Evolutionary conservation across 2,888 invertebrate genomes (phyloP).

Genomic region (Conops quadrifasciatus): DNA sequence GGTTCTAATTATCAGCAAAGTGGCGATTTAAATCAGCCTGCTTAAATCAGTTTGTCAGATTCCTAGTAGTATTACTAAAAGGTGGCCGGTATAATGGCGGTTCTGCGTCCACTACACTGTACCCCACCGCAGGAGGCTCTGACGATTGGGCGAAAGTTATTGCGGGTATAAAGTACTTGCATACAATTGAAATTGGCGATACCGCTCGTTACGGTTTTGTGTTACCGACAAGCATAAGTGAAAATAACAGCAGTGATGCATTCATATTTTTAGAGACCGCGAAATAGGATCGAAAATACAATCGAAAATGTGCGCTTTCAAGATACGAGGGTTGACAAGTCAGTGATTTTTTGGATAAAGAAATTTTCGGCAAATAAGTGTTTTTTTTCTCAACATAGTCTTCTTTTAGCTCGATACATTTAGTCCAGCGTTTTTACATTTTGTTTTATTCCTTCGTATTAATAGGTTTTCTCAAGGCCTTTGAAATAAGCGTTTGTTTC

Average conservation of each 20-base stretch:
- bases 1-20: slow-evolving; percentile 81
- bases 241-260: slow-evolving; percentile 79
- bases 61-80: slow-evolving; percentile 67
- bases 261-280: slow-evolving; percentile 74
- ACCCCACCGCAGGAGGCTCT: slow-evolving; percentile 83
- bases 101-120: slow-evolving; percentile 78
- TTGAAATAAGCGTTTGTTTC: no score
- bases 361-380: no score
- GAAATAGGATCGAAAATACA: slow-evolving; percentile 48
- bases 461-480: no score
- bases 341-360: neutral
- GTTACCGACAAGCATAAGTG: slow-evolving; percentile 81
- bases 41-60: slow-evolving; percentile 75
- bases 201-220: slow-evolving; percentile 85
- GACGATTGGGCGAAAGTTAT: slow-evolving; percentile 93
- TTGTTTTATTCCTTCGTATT: no score
- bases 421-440: no score
- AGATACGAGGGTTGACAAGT: no score
- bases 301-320: slow-evolving; percentile 42
- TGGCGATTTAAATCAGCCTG: slow-evolving; percentile 73
- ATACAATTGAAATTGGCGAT: slow-evolving; percentile 89
- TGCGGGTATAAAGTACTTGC: slow-evolving; percentile 84
- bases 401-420: no score
- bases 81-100: slow-evolving; percentile 77
- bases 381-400: no score